These are phyloP conservation scores for Smutsia temminckii DNA, from an alignment of 2,797 vertebrate species.

Conservation along the genomic window DNA sequence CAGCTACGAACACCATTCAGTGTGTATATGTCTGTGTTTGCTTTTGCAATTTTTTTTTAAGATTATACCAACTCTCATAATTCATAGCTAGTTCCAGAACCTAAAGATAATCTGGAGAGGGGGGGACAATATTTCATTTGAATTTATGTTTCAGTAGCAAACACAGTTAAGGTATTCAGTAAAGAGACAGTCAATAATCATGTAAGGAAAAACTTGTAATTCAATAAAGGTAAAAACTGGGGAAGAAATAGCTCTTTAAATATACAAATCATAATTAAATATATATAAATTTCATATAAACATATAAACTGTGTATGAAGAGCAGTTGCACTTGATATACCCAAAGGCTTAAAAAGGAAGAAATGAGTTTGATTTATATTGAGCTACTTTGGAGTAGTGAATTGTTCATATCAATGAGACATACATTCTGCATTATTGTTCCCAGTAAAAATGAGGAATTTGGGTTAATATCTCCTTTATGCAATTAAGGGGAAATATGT, in stretches of 20 bases:
- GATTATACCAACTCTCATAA: not conserved
- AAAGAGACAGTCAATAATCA: not conserved
- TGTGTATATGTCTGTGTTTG: not conserved
- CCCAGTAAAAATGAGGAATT: not conserved
- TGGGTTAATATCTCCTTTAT: not conserved
- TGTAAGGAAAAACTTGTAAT: not conserved
- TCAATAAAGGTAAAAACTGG: not conserved
- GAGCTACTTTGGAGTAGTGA: not conserved
- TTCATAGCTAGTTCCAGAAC: not conserved
- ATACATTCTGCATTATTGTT: not conserved
- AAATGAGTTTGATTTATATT: not conserved
- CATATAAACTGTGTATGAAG: not conserved
- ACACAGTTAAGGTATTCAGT: not conserved
- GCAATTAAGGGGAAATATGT: not conserved
- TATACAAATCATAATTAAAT: not conserved
- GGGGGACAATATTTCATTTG: not conserved
- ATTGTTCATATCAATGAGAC: not conserved
- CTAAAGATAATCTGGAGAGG: not conserved
- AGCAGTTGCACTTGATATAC: not conserved
- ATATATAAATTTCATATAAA: not conserved
- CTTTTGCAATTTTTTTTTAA: not conserved
- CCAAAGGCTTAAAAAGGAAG: not conserved
- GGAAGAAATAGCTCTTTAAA: not conserved
- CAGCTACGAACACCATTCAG: not conserved
- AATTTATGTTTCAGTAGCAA: not conserved